Percentiles rank a stretch among this genome's conserved stretches.
Evolutionary conservation across 2,113 vertebrate genomes (phyloP).

Genomic region (Trematocara stigmaticum): DNA sequence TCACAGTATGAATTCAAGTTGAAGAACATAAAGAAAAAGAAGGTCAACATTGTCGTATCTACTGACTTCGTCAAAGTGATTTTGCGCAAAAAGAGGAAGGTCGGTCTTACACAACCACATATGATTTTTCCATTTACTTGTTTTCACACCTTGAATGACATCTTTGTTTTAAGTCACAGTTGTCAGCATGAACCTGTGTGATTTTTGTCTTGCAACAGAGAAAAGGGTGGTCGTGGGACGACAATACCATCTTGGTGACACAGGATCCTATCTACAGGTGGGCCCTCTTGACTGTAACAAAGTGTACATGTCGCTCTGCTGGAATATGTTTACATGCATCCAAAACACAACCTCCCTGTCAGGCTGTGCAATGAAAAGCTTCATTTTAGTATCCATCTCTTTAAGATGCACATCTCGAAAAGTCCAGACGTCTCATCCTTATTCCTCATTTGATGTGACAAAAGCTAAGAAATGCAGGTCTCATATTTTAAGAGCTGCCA

Average conservation of each 20-base stretch:
- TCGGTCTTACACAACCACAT: conserved; percentile 35
- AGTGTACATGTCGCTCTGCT: neutral
- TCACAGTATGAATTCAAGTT: conserved; percentile 94
- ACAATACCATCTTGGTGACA: conserved; percentile 85
- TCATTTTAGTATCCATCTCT: neutral
- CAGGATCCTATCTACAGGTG: conserved; percentile 97
- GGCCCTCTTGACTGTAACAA: neutral
- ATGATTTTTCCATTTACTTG: neutral
- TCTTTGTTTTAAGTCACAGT: neutral
- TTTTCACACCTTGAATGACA: neutral
- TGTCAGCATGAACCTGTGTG: neutral
- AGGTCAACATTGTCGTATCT: conserved; percentile 89
- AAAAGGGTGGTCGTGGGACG: conserved; percentile 91
- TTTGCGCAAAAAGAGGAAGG: conserved; percentile 93
- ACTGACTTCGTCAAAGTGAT: conserved; percentile 89
- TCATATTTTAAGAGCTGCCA: neutral
- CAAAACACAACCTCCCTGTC: neutral
- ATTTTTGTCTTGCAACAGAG: conserved; percentile 72
- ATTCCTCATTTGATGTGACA: neutral
- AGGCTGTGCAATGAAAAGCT: neutral
- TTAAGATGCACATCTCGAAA: neutral
- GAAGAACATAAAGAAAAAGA: conserved; percentile 99
- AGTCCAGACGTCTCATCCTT: neutral
- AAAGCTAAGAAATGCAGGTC: neutral
- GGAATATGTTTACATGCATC: neutral